Evolutionary conservation across 2,797 vertebrate species (phyloP), one percentile per base, ranked within the genome.

Genomic region (Fistularia commersonii): DNA sequence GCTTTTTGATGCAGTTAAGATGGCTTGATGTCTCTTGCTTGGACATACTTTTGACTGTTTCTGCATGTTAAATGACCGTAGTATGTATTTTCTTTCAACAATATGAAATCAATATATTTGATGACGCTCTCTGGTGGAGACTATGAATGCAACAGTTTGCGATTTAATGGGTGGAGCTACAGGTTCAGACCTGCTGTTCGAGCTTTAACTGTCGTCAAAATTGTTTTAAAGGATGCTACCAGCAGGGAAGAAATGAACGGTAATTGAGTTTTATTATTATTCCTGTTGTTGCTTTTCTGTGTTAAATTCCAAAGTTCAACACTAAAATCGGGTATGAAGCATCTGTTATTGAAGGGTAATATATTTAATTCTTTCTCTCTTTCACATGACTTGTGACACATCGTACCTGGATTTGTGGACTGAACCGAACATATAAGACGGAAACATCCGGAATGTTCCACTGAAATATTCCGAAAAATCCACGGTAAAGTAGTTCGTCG

Each of bases 131-230:
- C 76, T 69, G 57, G 72, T 82, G 86, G 76, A 67, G 69, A 37
- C 47, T 40, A 33, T 52, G 54, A 60, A 73, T 51, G 62, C 47
- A 76, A 11, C 76, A 78, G 32, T 52, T 45, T 51, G 11, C 57
- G 64, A 8, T 14, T 13, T 69, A 74, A 82, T 84, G 82, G 84
- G 82, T 87, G 90, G 90, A 89, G 89, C 79, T 70, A 82, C 59
- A n/a, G 70, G 72, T 82, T 74, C 74, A 76, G 77, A 80, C 70
- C 72, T 69, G 74, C 69, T 71, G 63, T 47, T 62, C 42, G 66
- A 76, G 81, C 77, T 69, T 76, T 54, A 51, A 61, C 63, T 82
- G 36, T 57, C 61, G 58, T 62, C 64, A 75, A 58, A 76, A 58
- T 71, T 80, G 54, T 66, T 64, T 45, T 69, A 57, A 64, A 77